A percentile compares a stretch with the other conserved stretches of the same genome.
Conservation (phyloP, 2,797 vertebrate species). For the Myotis daubentonii region DNA sequence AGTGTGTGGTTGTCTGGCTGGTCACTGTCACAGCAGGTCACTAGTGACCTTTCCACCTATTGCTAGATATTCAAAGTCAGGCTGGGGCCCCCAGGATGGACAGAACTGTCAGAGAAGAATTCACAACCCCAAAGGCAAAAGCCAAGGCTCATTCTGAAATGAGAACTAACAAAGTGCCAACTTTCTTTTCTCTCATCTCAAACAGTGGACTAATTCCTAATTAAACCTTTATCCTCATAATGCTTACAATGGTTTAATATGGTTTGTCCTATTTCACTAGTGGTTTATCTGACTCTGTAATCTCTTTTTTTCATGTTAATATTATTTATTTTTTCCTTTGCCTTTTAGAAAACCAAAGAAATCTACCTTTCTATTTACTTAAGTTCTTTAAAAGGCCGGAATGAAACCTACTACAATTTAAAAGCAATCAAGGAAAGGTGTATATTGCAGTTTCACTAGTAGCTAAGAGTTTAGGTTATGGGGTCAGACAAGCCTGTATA, state of each 20-base stretch:
- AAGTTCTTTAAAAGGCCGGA: not conserved
- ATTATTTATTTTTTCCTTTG: not conserved
- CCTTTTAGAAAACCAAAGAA: conserved; percentile 30
- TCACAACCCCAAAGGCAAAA: not conserved
- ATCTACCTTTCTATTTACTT: not conserved
- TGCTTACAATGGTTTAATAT: not conserved
- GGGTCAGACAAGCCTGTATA: not conserved
- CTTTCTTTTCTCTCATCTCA: not conserved
- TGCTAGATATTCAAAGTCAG: not conserved
- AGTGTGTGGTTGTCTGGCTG: not conserved
- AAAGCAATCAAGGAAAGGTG: not conserved
- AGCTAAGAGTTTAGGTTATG: not conserved
- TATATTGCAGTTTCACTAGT: not conserved
- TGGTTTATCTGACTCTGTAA: not conserved
- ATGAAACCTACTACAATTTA: not conserved
- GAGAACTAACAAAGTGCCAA: not conserved
- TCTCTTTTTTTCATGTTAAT: not conserved
- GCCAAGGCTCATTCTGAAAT: not conserved
- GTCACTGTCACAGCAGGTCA: not conserved
- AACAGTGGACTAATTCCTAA: not conserved
- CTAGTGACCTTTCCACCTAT: not conserved
- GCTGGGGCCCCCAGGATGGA: not conserved
- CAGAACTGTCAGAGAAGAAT: not conserved
- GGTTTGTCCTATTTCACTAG: not conserved
- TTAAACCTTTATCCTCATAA: not conserved